Evolutionary conservation across 1,140 invertebrate genomes (phyloP).

Genomic region (Centruroides sculpturatus): DNA sequence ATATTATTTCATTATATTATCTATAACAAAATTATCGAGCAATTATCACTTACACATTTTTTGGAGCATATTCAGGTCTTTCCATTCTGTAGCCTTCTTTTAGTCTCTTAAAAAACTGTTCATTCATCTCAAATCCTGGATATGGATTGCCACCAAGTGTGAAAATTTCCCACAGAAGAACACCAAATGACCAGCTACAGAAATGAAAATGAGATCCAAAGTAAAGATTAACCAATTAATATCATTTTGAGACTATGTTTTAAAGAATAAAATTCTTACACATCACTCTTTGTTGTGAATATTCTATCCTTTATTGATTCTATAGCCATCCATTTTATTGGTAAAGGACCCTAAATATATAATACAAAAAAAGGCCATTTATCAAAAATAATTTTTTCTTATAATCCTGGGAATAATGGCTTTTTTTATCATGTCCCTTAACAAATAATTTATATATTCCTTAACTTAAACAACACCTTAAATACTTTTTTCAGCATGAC

Average conservation of each 20-base stretch:
- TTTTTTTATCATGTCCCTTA: no score
- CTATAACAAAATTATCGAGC: not conserved
- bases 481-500: no score
- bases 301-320: constrained; percentile 27
- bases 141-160: constrained; percentile 65
- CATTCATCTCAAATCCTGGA: constrained; percentile 40
- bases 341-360: constrained; percentile 52
- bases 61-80: constrained; percentile 42
- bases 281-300: constrained; percentile 32
- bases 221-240: not conserved
- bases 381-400: no score
- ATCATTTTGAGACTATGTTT: not conserved
- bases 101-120: constrained; percentile 47
- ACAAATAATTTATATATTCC: no score
- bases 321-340: constrained; percentile 38
- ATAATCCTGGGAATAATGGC: no score
- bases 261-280: constrained; percentile 5
- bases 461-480: no score
- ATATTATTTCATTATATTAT: not conserved
- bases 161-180: constrained; percentile 65
- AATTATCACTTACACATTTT: constrained; percentile 8
- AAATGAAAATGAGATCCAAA: not conserved
- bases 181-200: constrained; percentile 54
- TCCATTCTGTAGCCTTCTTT: constrained; percentile 48
- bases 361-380: no score